Evolutionary conservation across 2,113 vertebrate genomes (phyloP), one percentile per base, ranked within the genome.

Genomic region (Origma solitaria): DNA sequence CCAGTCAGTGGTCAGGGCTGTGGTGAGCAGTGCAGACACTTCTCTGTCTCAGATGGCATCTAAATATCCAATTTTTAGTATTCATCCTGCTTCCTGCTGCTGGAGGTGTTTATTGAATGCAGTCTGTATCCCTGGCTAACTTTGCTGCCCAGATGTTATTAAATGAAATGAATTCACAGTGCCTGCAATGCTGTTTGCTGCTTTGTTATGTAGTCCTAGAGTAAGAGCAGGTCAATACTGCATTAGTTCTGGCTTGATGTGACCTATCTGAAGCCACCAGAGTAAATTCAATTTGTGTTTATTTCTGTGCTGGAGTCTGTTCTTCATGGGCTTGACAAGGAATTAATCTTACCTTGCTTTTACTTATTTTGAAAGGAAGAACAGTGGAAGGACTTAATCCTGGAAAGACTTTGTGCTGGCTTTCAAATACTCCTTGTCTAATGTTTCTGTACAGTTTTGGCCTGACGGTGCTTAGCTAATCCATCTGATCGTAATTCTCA

Each of bases 241-340:
- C 91, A 86, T 96, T 96, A 92, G 47, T 95, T 95, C 53, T 78
- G 78, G 68, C 79, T 95, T 58, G 89, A 92, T 89, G 49, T 80
- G 84, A 93, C 83, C 88, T 93, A 37, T 89, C 92, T 90, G 75
- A 94, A 95, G 88, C 82, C 91, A 91, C 71, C 54, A 31, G 66
- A 91, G 91, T 91, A 94, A 96, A 96, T 94, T 96, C 77, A 93
- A 33, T 94, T 95, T 91, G 93, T 92, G 75, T 95, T 96, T 86
- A 75, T 95, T 96, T 86, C 82, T 91, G 64, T 82, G 38, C 81
- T 56, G 62, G 66, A 93, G 71, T 82, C 64, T 85, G 80, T 92
- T 91, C 81, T 94, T 94, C 82, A 37, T 5, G 3, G 82, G 38
- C 60, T 70, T 94, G 92, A 88, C 89, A 93, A 94, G 66, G 80